Percentiles rank a stretch among this genome's conserved stretches.
Evolutionary conservation across 2,113 vertebrate genomes (phyloP).

Genomic region (Melanostigma gelatinosum): DNA sequence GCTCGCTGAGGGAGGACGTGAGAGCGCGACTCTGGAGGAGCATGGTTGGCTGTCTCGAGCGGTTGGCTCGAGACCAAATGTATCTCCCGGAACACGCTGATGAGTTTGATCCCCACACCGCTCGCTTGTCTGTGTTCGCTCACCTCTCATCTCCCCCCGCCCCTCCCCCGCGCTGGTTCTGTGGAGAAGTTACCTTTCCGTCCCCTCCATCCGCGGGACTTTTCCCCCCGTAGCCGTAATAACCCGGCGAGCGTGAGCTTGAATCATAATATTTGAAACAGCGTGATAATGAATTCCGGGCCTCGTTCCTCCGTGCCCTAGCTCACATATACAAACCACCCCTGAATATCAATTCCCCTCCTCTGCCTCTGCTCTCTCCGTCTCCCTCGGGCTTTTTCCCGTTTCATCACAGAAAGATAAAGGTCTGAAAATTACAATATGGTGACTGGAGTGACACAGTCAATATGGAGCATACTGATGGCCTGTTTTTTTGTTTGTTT

Average conservation of each 20-base stretch:
- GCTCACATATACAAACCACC: constrained; percentile 46
- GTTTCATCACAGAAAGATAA: constrained; percentile 63
- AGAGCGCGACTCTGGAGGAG: not conserved
- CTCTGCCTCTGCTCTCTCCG: constrained; percentile 6
- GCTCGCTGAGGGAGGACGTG: not conserved
- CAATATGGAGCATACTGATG: constrained; percentile 45
- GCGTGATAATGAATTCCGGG: constrained; percentile 69
- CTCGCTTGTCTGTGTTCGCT: constrained; percentile 1
- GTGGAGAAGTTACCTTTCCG: constrained; percentile 51
- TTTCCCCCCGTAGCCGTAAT: constrained; percentile 14
- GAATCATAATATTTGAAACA: constrained; percentile 70
- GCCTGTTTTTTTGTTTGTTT: not conserved
- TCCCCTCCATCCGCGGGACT: constrained; percentile 36
- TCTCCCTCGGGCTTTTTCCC: constrained; percentile 51
- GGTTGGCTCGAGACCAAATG: constrained; percentile 6
- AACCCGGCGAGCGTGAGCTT: constrained; percentile 60
- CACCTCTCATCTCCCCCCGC: constrained; percentile 37
- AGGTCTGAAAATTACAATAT: constrained; percentile 65
- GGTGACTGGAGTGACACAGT: constrained; percentile 51
- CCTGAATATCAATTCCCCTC: constrained; percentile 63
- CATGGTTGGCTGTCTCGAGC: not conserved
- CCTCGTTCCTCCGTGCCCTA: constrained; percentile 52
- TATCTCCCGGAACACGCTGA: constrained; percentile 42
- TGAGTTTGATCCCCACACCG: constrained; percentile 63
- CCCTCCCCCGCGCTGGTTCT: not conserved